Evolutionary conservation across 2,888 invertebrate species (phyloP), one percentile per base, ranked within the genome.

Genomic region (Pammene aurita): DNA sequence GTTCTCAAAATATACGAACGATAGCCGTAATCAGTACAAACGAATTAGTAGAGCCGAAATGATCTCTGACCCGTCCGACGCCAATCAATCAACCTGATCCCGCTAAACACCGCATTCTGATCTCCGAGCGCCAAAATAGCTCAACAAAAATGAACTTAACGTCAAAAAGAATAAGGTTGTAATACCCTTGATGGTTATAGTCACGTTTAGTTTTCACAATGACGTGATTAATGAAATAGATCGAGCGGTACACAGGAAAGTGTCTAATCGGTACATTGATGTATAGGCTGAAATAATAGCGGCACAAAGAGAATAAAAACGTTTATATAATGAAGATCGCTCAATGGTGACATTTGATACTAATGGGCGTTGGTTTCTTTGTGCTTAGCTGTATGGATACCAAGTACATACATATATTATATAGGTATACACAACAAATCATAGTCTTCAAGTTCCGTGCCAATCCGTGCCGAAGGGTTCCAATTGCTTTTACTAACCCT

Each of bases 61-160:
- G 89, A 89, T 89, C 89, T 84, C 84, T 83, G 86, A 87, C 85
- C 87, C 79, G 76, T 78, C 78, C 82, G 80, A 76, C 81, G 83
- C 84, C 88, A 82, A 90, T 90, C 91, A 86, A 91, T 90, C 91
- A 90, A 82, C 78, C 75, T 82, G 85, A 89, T 86, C 87, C 86
- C 72, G 73, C 84, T 86, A 85, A 88, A 86, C 81, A 84, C 83
- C 78, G 77, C 79, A 80, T 82, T 82, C 80, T 80, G 78, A 81
- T 79, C 79, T 76, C 73, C 75, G 63, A 64, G 54, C 62, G 52
- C 5, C 34, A 26, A 48, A 65, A 61, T 54, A 14, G 10, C 13
- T 70, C 71, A 48, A 63, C 74, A 18, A 85, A 75, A 80, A 57
- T 78, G 63, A 76, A 77, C 85, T 74, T 70, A 82, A 72, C 46